phyloP scores from a whole-genome alignment of 2,113 vertebrate species.

The Ptilonorhynchus violaceus region DNA sequence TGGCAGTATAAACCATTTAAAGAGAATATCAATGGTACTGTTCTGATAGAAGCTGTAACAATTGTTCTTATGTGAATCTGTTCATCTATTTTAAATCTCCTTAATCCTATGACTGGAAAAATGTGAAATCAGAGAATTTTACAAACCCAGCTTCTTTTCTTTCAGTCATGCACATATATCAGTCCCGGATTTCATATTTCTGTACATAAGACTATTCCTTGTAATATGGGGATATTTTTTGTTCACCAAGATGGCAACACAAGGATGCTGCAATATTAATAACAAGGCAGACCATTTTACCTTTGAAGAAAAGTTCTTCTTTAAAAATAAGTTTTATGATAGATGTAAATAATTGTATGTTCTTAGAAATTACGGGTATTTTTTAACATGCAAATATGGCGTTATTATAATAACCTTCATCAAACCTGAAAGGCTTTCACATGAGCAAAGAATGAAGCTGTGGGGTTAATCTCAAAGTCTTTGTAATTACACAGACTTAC shows the following conservation, averaged over 20 bases:
- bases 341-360: not conserved
- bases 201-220: not conserved
- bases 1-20: not conserved
- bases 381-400: not conserved
- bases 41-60: not conserved
- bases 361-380: not conserved
- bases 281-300: not conserved
- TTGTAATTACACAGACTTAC: not conserved
- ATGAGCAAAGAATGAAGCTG: not conserved
- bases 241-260: not conserved
- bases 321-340: not conserved
- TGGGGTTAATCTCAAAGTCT: not conserved
- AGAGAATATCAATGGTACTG: not conserved
- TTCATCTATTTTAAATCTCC: not conserved
- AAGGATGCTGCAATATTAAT: not conserved
- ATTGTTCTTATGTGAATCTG: not conserved
- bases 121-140: not conserved
- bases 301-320: not conserved
- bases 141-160: not conserved
- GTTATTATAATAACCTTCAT: not conserved
- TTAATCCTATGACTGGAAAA: not conserved
- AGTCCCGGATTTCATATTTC: not conserved
- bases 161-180: not conserved
- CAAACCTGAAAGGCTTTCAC: not conserved
- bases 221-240: not conserved